Base-by-base conservation (phyloP, 2,888 invertebrate genomes). In the Stenurella melanura region DNA sequence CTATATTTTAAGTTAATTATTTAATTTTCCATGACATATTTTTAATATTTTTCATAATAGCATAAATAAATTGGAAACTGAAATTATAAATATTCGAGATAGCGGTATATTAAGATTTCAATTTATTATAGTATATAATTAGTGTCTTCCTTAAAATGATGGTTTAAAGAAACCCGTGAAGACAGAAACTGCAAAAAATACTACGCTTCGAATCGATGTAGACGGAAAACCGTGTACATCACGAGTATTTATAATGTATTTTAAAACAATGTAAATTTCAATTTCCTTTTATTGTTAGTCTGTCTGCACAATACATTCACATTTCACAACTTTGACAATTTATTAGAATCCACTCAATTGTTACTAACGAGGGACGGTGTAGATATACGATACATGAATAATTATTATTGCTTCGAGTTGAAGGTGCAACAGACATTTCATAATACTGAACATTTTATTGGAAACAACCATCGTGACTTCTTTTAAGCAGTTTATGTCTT, bases 311-410 rank as follows among this genome's bases (percentile, higher is more conserved):
- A 63, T 63, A 63, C 17, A 63, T 63, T 18, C 63, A 63, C 15
- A 18, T 38, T 63, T 63, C 34, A 63, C 38, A 38, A 63, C 30
- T 63, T 63, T 38, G 38, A 63, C 63, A 34, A 63, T 63, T 42
- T 42, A 64, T 64, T 64, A 50, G 64, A 42, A 42, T 42, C 64
- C 42, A 64, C 64, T 64, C 42, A 64, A 21, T 26, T 61, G 30
- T 61, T 21, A 10, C 19, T 21, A 42, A 64, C 64, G 19, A 64
- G 42, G 21, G 42, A 64, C 42, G 19, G 19, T 38, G 63, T 18
- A 42, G 30, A 34, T 34, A 34, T 64, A 64, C 18, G 19, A 64
- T 42, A 42, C 64, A 64, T 38, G 64, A 64, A 64, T 42, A 42
- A 42, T 64, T 42, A 19, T 64, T 42, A 21, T 42, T 42, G 63